phyloP scores from a whole-genome alignment of 1,140 invertebrate genomes.

The Neotoxoptera formosana region DNA sequence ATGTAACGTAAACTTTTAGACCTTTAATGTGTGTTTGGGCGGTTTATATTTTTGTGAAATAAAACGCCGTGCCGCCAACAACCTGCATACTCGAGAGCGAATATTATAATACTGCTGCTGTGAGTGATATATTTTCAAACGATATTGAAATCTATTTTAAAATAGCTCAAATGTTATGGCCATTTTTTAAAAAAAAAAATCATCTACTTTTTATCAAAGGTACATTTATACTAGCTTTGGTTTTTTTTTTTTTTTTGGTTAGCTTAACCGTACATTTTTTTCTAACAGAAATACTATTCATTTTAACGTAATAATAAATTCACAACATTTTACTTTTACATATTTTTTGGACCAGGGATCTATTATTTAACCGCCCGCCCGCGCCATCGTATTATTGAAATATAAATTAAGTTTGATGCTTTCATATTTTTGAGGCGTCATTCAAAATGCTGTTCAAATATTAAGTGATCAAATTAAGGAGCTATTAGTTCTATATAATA shows the following conservation, averaged over 20 bases:
- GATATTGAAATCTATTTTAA: no score
- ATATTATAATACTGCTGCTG: background rate
- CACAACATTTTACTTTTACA: background rate
- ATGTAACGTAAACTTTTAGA: background rate
- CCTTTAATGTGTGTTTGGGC: background rate
- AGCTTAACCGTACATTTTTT: background rate
- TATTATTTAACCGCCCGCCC: no score
- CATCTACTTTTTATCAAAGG: background rate
- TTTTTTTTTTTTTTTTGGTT: background rate
- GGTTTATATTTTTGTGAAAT: background rate
- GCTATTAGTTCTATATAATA: background rate
- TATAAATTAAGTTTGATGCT: background rate
- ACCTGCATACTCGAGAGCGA: background rate
- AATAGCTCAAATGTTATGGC: background rate
- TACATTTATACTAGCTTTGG: background rate
- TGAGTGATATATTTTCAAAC: no score
- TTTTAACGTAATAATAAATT: background rate
- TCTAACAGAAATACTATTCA: background rate
- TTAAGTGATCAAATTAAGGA: no score
- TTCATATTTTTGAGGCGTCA: background rate
- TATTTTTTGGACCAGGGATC: background rate
- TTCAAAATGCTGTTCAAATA: background rate
- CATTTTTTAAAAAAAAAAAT: background rate
- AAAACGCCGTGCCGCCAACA: no score
- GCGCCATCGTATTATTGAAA: no score